Evolutionary conservation across 2,888 invertebrate genomes (phyloP).

Genomic region (Minunthozetes semirufus): DNA sequence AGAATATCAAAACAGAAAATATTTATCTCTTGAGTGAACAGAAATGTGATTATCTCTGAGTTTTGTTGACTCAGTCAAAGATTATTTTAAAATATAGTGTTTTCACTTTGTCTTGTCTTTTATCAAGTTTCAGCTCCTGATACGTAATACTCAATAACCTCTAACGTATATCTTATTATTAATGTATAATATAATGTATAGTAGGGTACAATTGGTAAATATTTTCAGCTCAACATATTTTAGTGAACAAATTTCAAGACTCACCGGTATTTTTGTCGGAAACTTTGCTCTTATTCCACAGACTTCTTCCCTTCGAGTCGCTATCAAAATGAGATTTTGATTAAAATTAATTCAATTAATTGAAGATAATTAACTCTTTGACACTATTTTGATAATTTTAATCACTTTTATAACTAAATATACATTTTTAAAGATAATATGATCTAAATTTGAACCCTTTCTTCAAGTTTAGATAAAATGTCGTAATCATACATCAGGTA

Average conservation of each 20-base stretch:
- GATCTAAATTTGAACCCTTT: too few species aligned
- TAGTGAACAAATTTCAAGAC: conserved; percentile 47
- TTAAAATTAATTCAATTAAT: neutral
- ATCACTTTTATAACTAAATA: neutral
- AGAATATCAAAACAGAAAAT: neutral
- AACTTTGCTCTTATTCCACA: conserved; percentile 68
- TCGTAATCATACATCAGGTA: too few species aligned
- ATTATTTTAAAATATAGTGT: too few species aligned
- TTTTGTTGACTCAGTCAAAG: too few species aligned
- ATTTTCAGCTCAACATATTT: too few species aligned
- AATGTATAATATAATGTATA: too few species aligned
- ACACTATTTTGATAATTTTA: neutral
- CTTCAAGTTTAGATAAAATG: too few species aligned
- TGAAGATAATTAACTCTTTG: neutral
- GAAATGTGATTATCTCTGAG: neutral
- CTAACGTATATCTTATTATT: neutral
- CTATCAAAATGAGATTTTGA: conserved; percentile 51
- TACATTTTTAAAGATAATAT: neutral
- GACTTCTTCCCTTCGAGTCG: conserved; percentile 66
- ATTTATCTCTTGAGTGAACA: conserved; percentile 1
- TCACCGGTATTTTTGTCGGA: conserved; percentile 72
- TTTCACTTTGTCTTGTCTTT: conserved; percentile 1
- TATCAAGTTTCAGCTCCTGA: conserved; percentile 20
- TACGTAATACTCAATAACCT: neutral
- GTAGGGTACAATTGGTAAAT: too few species aligned